Base-by-base conservation (phyloP, 2,797 vertebrate genomes). In the Chloroceryle inda region DNA sequence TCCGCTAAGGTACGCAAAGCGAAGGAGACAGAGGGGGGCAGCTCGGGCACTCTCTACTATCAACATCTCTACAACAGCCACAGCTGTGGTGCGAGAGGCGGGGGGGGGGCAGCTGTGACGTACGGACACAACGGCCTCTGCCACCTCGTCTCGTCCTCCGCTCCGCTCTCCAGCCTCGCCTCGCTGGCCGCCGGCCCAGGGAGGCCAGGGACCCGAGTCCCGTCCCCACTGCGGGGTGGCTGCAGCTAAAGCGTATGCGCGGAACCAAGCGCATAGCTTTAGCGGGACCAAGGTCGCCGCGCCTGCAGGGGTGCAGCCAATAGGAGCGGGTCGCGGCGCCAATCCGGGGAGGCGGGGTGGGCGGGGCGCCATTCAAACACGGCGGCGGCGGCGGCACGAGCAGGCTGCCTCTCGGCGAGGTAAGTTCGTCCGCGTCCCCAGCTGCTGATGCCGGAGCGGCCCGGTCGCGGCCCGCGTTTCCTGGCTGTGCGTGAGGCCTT, bases 351-450 rank as follows among this genome's bases (percentile, higher is more conserved):
- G 49, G 2, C 50, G n/a, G 13, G 5, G 31, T 2, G 72, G 58
- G 89, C 49, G 89, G 67, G 0, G 72, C 63, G 33, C 4, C 5
- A 11, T 94, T 95, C 84, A 42, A 96, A 93, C 37, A 38, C 49
- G 4, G 35, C 5, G 81, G 47, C 47, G 47, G 26, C 49, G 49
- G 24, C 49, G 26, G 85, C 59, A 0, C 5, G 5, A 3, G 10
- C 21, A 7, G 1, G 10, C 1, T 11, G 4, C 6, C 1, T 5
- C 0, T 0, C 4, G 3, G 24, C 2, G 31, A 0, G 8, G 14
- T 3, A 1, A 40, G 27, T 40, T 26, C 27, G 37, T 6, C 13
- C 1, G 15, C 40, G 6, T 6, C 11, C 1, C 17, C 23, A 3
- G 18, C 3, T 9, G 33, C 16, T 6, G 33, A 44, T 13, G 15